phyloP scores from a whole-genome alignment of 1,140 invertebrate species.

The Babylonia areolata region DNA sequence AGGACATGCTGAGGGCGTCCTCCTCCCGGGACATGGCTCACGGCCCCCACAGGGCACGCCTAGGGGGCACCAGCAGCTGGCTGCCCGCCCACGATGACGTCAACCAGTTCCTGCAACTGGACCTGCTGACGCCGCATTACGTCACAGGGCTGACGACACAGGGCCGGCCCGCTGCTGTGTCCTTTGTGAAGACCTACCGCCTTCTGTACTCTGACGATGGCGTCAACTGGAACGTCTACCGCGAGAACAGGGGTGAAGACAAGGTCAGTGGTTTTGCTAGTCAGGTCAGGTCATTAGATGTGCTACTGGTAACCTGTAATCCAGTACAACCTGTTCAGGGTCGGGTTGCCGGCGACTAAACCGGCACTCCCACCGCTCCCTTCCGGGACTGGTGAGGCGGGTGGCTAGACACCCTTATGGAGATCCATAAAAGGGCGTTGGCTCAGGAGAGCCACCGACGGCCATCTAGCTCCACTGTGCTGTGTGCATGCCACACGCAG shows the following conservation, averaged over 20 bases:
- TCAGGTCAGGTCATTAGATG: no score
- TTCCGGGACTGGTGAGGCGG: no score
- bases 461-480: no score
- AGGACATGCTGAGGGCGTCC: constrained; percentile 80
- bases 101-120: constrained; percentile 79
- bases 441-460: no score
- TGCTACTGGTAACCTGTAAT: no score
- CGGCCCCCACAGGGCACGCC: constrained; percentile 64
- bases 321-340: no score
- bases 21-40: constrained; percentile 72
- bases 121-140: constrained; percentile 85
- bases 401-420: no score
- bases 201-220: constrained; percentile 85
- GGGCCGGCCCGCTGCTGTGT: constrained; percentile 63
- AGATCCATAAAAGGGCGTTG: no score
- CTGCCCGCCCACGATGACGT: constrained; percentile 60
- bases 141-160: constrained; percentile 87
- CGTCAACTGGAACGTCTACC: constrained; percentile 82
- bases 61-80: constrained; percentile 67
- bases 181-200: constrained; percentile 85
- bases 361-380: no score
- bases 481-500: no score
- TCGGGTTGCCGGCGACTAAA: no score
- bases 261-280: not conserved
- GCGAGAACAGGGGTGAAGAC: constrained; percentile 72